Evolutionary conservation across 2,113 vertebrate genomes (phyloP).

Genomic region (Protomyctophum bolini): DNA sequence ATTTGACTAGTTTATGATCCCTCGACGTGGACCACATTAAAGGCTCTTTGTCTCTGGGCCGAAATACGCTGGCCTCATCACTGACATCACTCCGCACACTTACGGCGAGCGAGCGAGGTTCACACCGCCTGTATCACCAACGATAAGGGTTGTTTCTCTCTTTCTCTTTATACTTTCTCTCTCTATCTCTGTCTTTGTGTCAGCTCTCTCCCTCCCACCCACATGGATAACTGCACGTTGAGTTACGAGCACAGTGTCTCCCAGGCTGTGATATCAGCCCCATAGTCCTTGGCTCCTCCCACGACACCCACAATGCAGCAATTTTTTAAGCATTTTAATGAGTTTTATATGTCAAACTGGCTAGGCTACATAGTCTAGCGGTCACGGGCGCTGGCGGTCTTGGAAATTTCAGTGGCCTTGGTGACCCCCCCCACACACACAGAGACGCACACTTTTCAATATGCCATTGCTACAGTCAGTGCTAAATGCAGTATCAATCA

Average conservation of each 20-base stretch:
- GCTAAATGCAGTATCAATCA: no score
- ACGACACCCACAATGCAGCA: conserved; percentile 46
- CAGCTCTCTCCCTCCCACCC: conserved; percentile 40
- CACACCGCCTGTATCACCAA: conserved; percentile 63
- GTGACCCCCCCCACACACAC: no score
- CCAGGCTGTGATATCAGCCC: conserved; percentile 61
- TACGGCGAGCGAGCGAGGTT: conserved; percentile 68
- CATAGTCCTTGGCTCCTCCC: conserved; percentile 38
- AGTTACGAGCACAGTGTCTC: conserved; percentile 60
- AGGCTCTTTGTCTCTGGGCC: conserved; percentile 66
- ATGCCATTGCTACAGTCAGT: no score
- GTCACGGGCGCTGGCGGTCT: conserved; percentile 10
- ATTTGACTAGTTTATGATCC: conserved; percentile 78
- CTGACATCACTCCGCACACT: conserved; percentile 82
- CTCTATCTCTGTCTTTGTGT: not conserved
- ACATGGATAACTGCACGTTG: conserved; percentile 25
- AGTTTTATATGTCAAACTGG: conserved; percentile 58
- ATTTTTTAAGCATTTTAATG: conserved; percentile 64
- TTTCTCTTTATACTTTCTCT: not conserved
- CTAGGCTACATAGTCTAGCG: conserved; percentile 31
- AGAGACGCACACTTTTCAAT: no score
- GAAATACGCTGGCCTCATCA: conserved; percentile 61
- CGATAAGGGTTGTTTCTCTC: conserved; percentile 62
- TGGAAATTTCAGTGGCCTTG: no score
- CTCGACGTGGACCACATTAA: conserved; percentile 70